A percentile compares a stretch with the other conserved stretches of the same genome.
Evolutionary conservation across 2,113 vertebrate genomes (phyloP).

Genomic region (Prunella fulvescens): DNA sequence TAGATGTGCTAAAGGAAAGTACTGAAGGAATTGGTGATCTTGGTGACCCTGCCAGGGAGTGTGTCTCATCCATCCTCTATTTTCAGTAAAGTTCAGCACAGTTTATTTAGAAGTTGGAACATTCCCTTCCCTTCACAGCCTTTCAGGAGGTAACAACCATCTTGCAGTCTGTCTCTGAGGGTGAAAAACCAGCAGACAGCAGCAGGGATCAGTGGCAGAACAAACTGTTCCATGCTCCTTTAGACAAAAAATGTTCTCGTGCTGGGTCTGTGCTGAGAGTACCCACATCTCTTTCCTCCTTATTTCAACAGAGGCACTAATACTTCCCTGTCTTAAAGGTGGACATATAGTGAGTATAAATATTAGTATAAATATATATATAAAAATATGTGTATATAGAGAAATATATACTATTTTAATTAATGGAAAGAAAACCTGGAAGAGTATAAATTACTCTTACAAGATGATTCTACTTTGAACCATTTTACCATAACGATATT

Average conservation of each 20-base stretch:
- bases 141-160: neutral
- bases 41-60: neutral
- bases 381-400: too few relatives aligned
- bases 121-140: neutral
- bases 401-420: neutral
- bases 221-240: neutral
- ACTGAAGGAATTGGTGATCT: neutral
- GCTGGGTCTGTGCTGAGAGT: neutral
- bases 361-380: too few relatives aligned
- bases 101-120: neutral
- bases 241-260: neutral
- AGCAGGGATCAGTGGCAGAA: neutral
- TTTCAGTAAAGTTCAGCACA: neutral
- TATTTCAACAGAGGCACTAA: neutral
- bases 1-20: neutral
- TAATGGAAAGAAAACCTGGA: neutral
- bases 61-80: neutral
- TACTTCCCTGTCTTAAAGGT: neutral
- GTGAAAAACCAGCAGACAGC: neutral
- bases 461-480: neutral
- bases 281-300: neutral
- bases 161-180: neutral
- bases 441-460: neutral
- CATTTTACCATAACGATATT: neutral
- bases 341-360: neutral